Evolutionary conservation across 2,797 vertebrate species (phyloP).

Genomic region (Prunella strophiata): DNA sequence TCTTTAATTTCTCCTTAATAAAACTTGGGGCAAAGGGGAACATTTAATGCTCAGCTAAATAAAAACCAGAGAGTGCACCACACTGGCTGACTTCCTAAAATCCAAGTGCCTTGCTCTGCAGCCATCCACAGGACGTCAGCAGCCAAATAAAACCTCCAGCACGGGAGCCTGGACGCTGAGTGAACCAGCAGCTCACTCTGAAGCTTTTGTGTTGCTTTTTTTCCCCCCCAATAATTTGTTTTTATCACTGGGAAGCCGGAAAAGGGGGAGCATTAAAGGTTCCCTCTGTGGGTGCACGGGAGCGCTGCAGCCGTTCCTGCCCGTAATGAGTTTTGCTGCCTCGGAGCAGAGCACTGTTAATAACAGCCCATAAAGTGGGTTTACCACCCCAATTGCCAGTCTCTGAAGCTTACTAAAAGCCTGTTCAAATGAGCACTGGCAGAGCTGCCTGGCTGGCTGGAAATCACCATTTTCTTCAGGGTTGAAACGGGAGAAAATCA

Average conservation of each 20-base stretch:
- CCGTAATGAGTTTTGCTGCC: slow-evolving; percentile 26
- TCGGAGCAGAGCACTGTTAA: slow-evolving; percentile 20
- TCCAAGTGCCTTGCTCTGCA: background rate
- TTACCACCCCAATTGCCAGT: slow-evolving; percentile 33
- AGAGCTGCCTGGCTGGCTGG: background rate
- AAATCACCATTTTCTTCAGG: background rate
- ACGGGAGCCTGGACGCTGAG: background rate
- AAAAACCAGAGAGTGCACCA: background rate
- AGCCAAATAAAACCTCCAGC: background rate
- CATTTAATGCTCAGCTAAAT: background rate
- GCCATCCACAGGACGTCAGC: background rate
- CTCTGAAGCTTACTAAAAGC: slow-evolving; percentile 27
- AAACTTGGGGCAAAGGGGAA: slow-evolving; percentile 46
- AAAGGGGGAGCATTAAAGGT: background rate
- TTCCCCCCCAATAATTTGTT: background rate
- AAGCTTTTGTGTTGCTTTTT: background rate
- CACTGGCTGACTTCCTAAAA: background rate
- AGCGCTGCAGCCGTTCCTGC: background rate
- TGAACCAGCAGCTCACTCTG: background rate
- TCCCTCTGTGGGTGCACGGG: background rate
- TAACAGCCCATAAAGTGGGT: slow-evolving; percentile 36
- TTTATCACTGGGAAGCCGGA: background rate
- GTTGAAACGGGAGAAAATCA: background rate
- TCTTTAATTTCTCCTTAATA: slow-evolving; percentile 53
- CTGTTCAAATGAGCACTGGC: background rate